Base-by-base conservation (phyloP, 2,113 vertebrate species). In the Rhabdornis inornatus region DNA sequence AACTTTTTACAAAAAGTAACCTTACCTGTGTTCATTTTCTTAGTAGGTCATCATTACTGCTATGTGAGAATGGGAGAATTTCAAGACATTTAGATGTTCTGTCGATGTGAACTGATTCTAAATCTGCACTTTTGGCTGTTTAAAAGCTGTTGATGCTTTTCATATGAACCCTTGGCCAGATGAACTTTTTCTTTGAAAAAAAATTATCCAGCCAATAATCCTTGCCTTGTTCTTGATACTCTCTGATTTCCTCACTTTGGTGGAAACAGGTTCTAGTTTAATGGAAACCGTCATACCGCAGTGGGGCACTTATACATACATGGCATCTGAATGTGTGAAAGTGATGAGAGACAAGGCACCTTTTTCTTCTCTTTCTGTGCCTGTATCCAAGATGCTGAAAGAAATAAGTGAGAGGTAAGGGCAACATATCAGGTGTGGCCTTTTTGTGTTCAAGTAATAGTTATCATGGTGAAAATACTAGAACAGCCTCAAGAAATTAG, bases 351-450 rank as follows among this genome's bases (percentile, higher is more conserved):
- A 44, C 35, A 20, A 57, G 15, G 24, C 5, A 57, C 7, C 4
- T 23, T 59, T 49, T 63, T 49, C 12, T 57, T 52, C 13, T 64
- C 9, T 84, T 66, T 55, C 5, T 5, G 5, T 0, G 0, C 21
- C 21, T 63, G 9, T 59, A 66, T 53, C 13, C 3, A 2, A 85
- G 13, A 78, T 21, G 8, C 2, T 0, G 0, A 63, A 82, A 64
- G 30, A 87, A 63, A 63, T 7, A 5, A 61, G 13, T 4, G 5
- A 81, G 19, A 64, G 5, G 13, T 33, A 53, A 24, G 8, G 5
- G 4, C 14, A n/a, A 14, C 2, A 3, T 15, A 19, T 30, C 10
- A 87, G 17, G 7, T 23, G 3, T 11, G 35, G 13, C 15, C 7
- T 57, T 45, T 40, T 3, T 50, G 10, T 59, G 13, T 78, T 84